phyloP scores from a whole-genome alignment of 1,140 invertebrate genomes.

The Chrysoperla carnea region DNA sequence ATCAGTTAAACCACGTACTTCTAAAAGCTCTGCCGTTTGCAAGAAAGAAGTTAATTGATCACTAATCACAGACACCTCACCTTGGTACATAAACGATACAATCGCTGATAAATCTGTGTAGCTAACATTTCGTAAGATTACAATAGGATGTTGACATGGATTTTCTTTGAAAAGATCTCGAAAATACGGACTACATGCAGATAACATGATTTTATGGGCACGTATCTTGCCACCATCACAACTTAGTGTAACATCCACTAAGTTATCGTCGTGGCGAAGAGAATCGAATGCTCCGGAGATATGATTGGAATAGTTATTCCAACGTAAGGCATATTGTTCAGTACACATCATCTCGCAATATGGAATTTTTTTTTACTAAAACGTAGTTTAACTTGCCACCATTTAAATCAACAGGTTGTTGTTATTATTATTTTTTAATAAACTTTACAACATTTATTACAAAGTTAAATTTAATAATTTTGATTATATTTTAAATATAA shows the following conservation, averaged over 20 bases:
- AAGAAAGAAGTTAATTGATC: slow-evolving; percentile 65
- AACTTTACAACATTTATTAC: too few relatives aligned
- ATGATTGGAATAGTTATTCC: slow-evolving; percentile 48
- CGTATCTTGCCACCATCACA: slow-evolving; percentile 67
- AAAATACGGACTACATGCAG: slow-evolving; percentile 74
- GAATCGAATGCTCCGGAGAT: slow-evolving; percentile 41
- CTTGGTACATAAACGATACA: slow-evolving; percentile 76
- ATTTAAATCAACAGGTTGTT: too few relatives aligned
- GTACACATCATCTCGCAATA: slow-evolving; percentile 22
- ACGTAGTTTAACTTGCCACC: too few relatives aligned
- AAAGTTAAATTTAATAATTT: too few relatives aligned
- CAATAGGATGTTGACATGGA: slow-evolving; percentile 80
- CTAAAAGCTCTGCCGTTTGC: slow-evolving; percentile 65
- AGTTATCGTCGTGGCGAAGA: slow-evolving; percentile 46
- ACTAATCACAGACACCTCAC: slow-evolving; percentile 72
- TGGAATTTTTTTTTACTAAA: too few relatives aligned
- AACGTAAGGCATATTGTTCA: slow-evolving; percentile 44
- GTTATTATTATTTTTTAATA: too few relatives aligned
- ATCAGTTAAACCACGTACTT: slow-evolving; percentile 60
- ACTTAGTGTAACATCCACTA: slow-evolving; percentile 72
- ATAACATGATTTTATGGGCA: slow-evolving; percentile 71
- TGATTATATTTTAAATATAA: too few relatives aligned
- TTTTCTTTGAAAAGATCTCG: slow-evolving; percentile 72
- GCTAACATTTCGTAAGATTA: slow-evolving; percentile 56
- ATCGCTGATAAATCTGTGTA: slow-evolving; percentile 55